A percentile compares a stretch with the other conserved stretches of the same genome.
Evolutionary conservation across 1,140 invertebrate genomes (phyloP).

Genomic region (Drosophila tsacasi): DNA sequence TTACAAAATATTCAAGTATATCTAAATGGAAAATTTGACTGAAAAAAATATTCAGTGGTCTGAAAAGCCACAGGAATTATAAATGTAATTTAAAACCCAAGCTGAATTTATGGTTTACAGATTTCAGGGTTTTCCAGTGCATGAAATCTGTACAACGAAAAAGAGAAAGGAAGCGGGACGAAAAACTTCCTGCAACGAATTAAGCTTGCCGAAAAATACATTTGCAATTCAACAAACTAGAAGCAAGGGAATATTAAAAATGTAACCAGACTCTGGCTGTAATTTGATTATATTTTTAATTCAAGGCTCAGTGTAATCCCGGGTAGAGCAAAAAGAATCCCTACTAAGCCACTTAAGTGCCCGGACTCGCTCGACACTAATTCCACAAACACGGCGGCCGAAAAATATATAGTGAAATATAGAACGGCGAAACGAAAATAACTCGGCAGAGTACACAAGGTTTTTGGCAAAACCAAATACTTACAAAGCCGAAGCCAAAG

Average conservation of each 20-base stretch:
- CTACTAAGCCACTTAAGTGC: slow-evolving; percentile 22
- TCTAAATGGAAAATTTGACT: not conserved
- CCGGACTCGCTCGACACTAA: slow-evolving; percentile 16
- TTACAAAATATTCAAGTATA: not conserved
- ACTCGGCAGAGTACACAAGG: not conserved
- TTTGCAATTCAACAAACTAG: slow-evolving; percentile 37
- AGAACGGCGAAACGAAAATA: slow-evolving; percentile 13
- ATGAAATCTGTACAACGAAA: slow-evolving; percentile 15
- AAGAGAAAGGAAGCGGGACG: slow-evolving; percentile 2
- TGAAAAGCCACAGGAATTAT: not conserved
- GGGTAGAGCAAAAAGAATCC: slow-evolving; percentile 10
- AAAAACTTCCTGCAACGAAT: slow-evolving; percentile 26
- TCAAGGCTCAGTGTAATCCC: not conserved
- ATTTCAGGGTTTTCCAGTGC: not conserved
- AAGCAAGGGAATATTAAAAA: slow-evolving; percentile 14
- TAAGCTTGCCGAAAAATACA: slow-evolving; percentile 41
- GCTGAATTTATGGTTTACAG: not conserved
- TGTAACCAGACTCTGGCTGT: slow-evolving; percentile 6
- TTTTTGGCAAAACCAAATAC: slow-evolving; percentile 22
- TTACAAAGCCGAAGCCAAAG: slow-evolving; percentile 9
- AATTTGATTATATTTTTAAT: slow-evolving; percentile 39
- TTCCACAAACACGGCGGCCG: slow-evolving; percentile 16
- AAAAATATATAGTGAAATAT: slow-evolving; percentile 37
- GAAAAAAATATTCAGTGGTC: not conserved
- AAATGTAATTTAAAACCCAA: not conserved